Evolutionary conservation across 2,113 vertebrate species (phyloP), one percentile per base, ranked within the genome.

Genomic region (Pipa parva): DNA sequence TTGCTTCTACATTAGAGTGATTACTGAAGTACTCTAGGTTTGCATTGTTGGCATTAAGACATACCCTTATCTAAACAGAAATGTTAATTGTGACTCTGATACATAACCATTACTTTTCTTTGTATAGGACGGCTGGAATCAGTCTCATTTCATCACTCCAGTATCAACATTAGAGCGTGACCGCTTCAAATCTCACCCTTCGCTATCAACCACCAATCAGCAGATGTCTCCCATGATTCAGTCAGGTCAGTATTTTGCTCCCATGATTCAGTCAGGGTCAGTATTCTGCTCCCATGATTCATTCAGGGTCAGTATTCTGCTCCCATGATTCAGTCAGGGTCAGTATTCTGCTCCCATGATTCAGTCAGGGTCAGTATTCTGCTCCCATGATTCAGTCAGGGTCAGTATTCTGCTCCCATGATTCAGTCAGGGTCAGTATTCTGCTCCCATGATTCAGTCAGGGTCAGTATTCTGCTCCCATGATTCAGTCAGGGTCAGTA

Each of bases 71-170:
- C n/a, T n/a, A n/a, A n/a, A n/a, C n/a, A n/a, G n/a, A n/a, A n/a
- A n/a, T n/a, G n/a, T n/a, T n/a, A n/a, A n/a, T n/a, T n/a, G n/a
- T n/a, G n/a, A n/a, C n/a, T n/a, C n/a, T n/a, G n/a, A n/a, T n/a
- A n/a, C n/a, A n/a, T n/a, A n/a, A n/a, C n/a, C n/a, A n/a, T 42
- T 42, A 15, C 13, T 13, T 13, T 39, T 62, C 73, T 33, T 70
- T 72, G 20, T 39, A 24, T 78, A 99, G 96, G 95, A 98, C 28
- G 96, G 96, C 67, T 99, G 96, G 96, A 98, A 92, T 88, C 96
- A 99, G 80, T 97, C 93, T 88, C 95, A 99, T 80, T 99, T 99
- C 84, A 89, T 99, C 79, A 99, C 96, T 17, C 96, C 96, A 1
- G 94, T 94, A 42, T 95, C 96, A 5, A 99, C 95, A 3, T 83